phyloP scores from a whole-genome alignment of 2,797 vertebrate genomes.

The Trichosurus vulpecula region DNA sequence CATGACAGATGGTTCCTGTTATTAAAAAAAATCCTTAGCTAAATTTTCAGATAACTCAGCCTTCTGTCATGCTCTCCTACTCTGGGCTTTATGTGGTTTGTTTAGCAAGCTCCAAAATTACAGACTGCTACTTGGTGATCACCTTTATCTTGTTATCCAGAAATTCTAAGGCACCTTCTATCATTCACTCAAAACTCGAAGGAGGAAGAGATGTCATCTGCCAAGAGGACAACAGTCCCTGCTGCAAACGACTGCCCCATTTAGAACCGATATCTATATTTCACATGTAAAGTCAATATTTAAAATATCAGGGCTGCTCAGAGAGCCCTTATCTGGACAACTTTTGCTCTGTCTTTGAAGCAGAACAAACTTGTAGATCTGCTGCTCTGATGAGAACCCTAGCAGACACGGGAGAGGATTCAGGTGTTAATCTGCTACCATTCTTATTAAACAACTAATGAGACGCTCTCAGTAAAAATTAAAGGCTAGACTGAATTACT shows the following conservation, averaged over 20 bases:
- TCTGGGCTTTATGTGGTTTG: slow-evolving; percentile 51
- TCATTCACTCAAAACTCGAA: slow-evolving; percentile 46
- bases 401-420: slow-evolving; percentile 63
- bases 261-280: slow-evolving; percentile 37
- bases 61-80: slow-evolving; percentile 76
- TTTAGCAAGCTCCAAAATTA: slow-evolving; percentile 61
- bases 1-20: slow-evolving; percentile 77
- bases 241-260: neutral
- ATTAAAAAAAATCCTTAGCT: slow-evolving; percentile 68
- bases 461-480: slow-evolving; percentile 74
- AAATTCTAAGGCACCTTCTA: slow-evolving; percentile 60
- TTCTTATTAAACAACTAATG: slow-evolving; percentile 80
- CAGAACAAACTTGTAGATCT: slow-evolving; percentile 63
- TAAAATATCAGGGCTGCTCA: neutral
- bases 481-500: slow-evolving; percentile 80
- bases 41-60: slow-evolving; percentile 76
- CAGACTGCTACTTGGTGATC: slow-evolving; percentile 57
- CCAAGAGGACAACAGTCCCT: slow-evolving; percentile 56
- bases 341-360: slow-evolving; percentile 52
- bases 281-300: slow-evolving; percentile 26
- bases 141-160: slow-evolving; percentile 42
- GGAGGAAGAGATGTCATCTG: slow-evolving; percentile 18
- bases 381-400: slow-evolving; percentile 73
- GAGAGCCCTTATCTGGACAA: slow-evolving; percentile 31
- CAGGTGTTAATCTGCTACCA: slow-evolving; percentile 64